Evolutionary conservation across 1,140 invertebrate species (phyloP), one percentile per base, ranked within the genome.

Genomic region (Zaprionus ghesquierei): DNA sequence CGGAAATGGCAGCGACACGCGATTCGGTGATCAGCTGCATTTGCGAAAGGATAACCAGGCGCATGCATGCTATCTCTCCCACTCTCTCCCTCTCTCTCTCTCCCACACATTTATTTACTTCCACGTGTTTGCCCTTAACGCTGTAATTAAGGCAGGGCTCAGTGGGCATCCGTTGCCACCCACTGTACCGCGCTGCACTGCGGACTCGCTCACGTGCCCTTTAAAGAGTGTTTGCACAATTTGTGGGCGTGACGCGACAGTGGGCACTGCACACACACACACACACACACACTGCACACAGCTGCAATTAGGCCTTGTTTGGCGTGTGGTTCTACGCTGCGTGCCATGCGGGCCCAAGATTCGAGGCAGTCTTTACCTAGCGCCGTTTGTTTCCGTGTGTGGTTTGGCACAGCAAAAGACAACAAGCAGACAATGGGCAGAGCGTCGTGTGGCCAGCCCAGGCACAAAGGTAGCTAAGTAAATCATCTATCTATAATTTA

Each of bases 241-340:
- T 69, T 54, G 79, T 87, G 81, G 82, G 81, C 75, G 79, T 78
- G 75, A 59, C 66, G 8, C 41, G 41, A 46, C 20, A 51, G 23
- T 44, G 61, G 22, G 50, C 50, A 33, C 31, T 33, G 12, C 31
- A 33, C 31, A 33, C 31, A 33, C 31, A 12, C 31, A 10, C 9
- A 31, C 29, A 31, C 29, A 29, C 0, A 29, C 8, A n/a, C 35
- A 29, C 27, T 29, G 27, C 27, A 61, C 49, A 72, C 35, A 79
- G 68, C 29, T 75, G 75, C 81, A 85, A 85, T 85, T 85, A 81
- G 81, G 75, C 81, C 64, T 71, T 69, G 81, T 77, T 53, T 72
- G 55, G 65, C 29, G 51, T 73, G 62, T 49, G 59, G 63, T 62
- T 29, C 12, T 27, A 9, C 25, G 27, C n/a, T 44, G 51, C 27